These are phyloP conservation scores for Ciconia stormi DNA, from an alignment of 2,113 vertebrate genomes.

Conservation along the genomic window DNA sequence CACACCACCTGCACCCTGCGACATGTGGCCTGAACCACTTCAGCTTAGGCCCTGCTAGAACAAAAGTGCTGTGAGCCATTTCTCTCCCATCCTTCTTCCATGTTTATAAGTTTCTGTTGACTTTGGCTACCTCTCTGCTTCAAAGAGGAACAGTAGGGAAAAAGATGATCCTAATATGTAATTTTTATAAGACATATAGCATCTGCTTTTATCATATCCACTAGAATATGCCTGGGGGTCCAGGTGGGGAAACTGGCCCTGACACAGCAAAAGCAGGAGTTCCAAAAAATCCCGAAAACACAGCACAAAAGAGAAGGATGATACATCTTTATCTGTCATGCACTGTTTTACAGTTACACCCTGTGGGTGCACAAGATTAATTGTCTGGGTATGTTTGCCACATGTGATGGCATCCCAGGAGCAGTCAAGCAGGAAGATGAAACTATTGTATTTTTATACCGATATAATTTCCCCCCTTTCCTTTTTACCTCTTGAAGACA, in stretches of 20 bases:
- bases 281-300: not conserved
- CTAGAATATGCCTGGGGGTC: not conserved
- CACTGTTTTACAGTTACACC: conserved; percentile 11
- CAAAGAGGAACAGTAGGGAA: not conserved
- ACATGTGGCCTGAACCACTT: not conserved
- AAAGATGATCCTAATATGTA: not conserved
- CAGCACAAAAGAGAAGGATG: conserved; percentile 2
- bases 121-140: not conserved
- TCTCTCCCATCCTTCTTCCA: not conserved
- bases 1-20: not conserved
- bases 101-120: not conserved
- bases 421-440: not conserved
- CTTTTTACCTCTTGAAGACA: conserved; percentile 7
- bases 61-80: not conserved
- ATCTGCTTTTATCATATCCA: not conserved
- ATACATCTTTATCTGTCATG: conserved; percentile 42
- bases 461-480: not conserved
- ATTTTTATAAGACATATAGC: not conserved
- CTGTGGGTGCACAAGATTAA: conserved; percentile 35
- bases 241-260: not conserved
- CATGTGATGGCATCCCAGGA: conserved; percentile 29
- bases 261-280: conserved; percentile 1
- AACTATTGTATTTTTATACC: not conserved
- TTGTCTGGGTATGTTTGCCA: conserved; percentile 50
- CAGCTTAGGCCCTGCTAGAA: not conserved